Percentiles rank a stretch among this genome's conserved stretches.
Evolutionary conservation across 2,113 vertebrate genomes (phyloP).

Genomic region (Baryphthengus martii): DNA sequence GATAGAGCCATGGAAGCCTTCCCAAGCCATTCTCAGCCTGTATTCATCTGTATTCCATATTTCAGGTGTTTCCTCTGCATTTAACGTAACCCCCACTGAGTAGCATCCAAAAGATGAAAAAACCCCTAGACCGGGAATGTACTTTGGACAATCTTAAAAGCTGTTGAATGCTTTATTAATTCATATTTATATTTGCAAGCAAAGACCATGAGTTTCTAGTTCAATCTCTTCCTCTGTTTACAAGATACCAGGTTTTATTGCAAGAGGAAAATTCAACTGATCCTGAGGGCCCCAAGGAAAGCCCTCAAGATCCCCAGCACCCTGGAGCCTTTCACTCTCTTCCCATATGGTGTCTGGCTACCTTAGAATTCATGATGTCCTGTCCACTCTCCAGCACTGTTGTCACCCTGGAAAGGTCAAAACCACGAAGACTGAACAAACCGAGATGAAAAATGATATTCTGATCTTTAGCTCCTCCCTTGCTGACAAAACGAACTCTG

Average conservation of each 20-base stretch:
- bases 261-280: not conserved
- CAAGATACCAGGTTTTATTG: not conserved
- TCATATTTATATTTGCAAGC: not conserved
- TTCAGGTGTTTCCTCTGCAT: not conserved
- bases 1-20: not conserved
- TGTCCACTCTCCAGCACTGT: not conserved
- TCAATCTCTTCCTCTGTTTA: not conserved
- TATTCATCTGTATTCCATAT: accelerated
- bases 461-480: not conserved
- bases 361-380: not conserved
- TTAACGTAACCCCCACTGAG: not conserved
- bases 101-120: not conserved
- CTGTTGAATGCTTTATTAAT: not conserved
- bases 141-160: not conserved
- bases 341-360: not conserved
- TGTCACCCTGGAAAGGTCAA: not conserved
- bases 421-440: not conserved
- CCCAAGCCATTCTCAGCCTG: not conserved
- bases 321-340: not conserved
- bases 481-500: not conserved
- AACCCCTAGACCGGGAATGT: not conserved
- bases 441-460: not conserved
- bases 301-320: not conserved
- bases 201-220: not conserved
- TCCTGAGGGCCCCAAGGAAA: not conserved